A percentile compares a stretch with the other conserved stretches of the same genome.
phyloP scores from a whole-genome alignment of 2,888 invertebrate genomes.

The Pherbina coryleti region DNA sequence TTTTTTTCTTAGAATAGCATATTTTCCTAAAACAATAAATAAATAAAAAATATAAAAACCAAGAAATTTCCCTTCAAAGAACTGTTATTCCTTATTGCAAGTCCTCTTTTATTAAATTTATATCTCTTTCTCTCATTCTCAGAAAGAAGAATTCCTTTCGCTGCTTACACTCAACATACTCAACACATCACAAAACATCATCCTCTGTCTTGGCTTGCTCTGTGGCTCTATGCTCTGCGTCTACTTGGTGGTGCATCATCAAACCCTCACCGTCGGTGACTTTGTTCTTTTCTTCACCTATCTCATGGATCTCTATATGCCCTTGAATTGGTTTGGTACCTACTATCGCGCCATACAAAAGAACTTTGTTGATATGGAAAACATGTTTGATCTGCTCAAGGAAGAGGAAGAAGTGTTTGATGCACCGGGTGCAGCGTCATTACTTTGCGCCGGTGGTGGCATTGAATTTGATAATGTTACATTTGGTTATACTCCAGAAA shows the following conservation, averaged over 20 bases:
- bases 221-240: constrained; percentile 91
- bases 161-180: constrained; percentile 88
- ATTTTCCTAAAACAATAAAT: background rate
- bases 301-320: constrained; percentile 93
- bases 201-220: constrained; percentile 87
- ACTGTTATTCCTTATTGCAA: no score
- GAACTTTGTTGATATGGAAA: constrained; percentile 99
- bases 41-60: no score
- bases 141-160: constrained; percentile 92
- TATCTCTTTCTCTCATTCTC: constrained; percentile 43
- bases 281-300: constrained; percentile 97
- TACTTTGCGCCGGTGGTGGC: constrained; percentile 74
- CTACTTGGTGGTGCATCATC: constrained; percentile 81
- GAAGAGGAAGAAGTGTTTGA: constrained; percentile 91
- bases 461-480: constrained; percentile 92
- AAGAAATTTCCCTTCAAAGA: no score
- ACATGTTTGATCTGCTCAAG: constrained; percentile 95
- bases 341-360: constrained; percentile 98
- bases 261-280: constrained; percentile 89
- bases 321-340: constrained; percentile 97
- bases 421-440: constrained; percentile 80
- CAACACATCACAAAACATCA: constrained; percentile 91
- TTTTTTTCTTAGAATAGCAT: no score
- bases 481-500: constrained; percentile 89
- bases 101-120: background rate